A percentile compares a stretch with the other conserved stretches of the same genome.
Conservation (phyloP, 1,140 invertebrate species). For the Lepidurus apus region DNA sequence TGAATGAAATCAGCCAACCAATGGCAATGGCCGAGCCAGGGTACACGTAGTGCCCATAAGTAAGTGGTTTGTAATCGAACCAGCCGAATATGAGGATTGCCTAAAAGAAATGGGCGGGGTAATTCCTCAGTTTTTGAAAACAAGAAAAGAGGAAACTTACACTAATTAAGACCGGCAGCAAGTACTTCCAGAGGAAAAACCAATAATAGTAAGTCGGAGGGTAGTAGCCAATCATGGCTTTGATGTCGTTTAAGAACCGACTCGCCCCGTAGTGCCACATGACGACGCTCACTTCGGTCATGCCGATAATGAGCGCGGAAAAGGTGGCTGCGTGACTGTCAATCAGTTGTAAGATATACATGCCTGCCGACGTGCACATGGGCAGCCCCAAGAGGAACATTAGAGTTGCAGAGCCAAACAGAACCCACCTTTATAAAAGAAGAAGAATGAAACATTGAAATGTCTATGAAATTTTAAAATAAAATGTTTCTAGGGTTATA, state of each 20-base stretch:
- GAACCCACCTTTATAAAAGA: constrained; percentile 46
- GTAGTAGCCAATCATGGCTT: constrained; percentile 69
- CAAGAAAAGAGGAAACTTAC: constrained; percentile 42
- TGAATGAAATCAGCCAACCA: constrained; percentile 67
- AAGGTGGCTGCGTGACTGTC: constrained; percentile 81
- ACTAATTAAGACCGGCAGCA: constrained; percentile 69
- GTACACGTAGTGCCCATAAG: constrained; percentile 66
- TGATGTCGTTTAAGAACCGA: constrained; percentile 69
- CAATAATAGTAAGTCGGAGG: constrained; percentile 68
- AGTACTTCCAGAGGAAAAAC: constrained; percentile 70
- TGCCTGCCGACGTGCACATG: constrained; percentile 66
- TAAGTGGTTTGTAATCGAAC: constrained; percentile 70
- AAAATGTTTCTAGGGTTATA: not conserved
- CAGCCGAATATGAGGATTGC: constrained; percentile 76
- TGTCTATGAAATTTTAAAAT: constrained; percentile 17
- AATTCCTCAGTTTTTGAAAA: not conserved
- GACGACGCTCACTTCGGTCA: constrained; percentile 68
- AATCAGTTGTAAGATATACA: constrained; percentile 78
- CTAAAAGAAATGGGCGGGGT: constrained; percentile 47
- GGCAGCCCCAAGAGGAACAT: constrained; percentile 61
- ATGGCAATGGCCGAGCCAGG: constrained; percentile 68
- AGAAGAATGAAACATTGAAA: constrained; percentile 23
- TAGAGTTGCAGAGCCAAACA: constrained; percentile 53
- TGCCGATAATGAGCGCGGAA: constrained; percentile 74
- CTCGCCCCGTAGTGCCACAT: constrained; percentile 77